Evolutionary conservation across 1,140 invertebrate genomes (phyloP).

Genomic region (Drosophila sp.): DNA sequence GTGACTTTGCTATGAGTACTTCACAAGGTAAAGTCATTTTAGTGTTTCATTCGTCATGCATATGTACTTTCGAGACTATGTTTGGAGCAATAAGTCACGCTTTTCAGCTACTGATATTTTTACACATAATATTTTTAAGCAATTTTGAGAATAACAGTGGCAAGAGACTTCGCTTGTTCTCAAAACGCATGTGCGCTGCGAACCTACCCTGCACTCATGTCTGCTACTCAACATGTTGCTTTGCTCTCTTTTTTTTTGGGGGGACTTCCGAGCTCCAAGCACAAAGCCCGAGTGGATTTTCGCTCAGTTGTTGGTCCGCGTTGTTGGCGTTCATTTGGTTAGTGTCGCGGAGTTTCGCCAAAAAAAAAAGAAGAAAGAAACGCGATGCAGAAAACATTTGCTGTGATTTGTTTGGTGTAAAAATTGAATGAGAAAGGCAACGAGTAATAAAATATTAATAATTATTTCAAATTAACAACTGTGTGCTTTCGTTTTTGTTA

Average conservation of each 20-base stretch:
- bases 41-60: no score
- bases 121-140: neutral
- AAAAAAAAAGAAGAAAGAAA: neutral
- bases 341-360: slow-evolving; percentile 8
- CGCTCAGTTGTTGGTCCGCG: slow-evolving; percentile 18
- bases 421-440: neutral
- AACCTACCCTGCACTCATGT: slow-evolving; percentile 2
- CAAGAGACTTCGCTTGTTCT: neutral
- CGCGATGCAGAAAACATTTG: slow-evolving; percentile 9
- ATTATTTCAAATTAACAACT: neutral
- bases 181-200: slow-evolving; percentile 6
- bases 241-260: neutral
- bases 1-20: no score
- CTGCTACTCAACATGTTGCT: slow-evolving; percentile 6
- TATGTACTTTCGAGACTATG: no score
- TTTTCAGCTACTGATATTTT: neutral
- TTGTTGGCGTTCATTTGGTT: slow-evolving; percentile 10
- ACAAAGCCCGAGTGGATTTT: slow-evolving; percentile 5
- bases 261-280: slow-evolving; percentile 11
- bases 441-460: slow-evolving; percentile 3
- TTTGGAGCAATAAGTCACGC: neutral
- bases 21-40: no score
- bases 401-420: slow-evolving; percentile 11
- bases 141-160: slow-evolving; percentile 4
- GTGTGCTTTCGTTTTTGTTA: neutral